A percentile compares a stretch with the other conserved stretches of the same genome.
Evolutionary conservation across 2,888 invertebrate genomes (phyloP).

Genomic region (Amiota communis): DNA sequence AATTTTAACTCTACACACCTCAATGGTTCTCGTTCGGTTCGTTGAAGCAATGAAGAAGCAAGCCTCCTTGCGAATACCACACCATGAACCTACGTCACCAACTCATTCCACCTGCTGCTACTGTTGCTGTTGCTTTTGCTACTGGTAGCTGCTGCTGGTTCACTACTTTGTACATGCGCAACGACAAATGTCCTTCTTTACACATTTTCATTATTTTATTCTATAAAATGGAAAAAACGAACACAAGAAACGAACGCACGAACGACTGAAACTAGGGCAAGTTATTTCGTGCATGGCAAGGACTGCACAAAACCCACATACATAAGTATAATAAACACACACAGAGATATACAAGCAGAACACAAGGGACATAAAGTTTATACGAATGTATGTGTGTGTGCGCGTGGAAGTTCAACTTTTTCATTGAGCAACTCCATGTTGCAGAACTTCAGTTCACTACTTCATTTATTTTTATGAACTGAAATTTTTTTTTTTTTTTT

Average conservation of each 20-base stretch:
- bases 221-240: slow-evolving; percentile 49
- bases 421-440: slow-evolving; percentile 57
- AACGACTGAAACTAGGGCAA: slow-evolving; percentile 54
- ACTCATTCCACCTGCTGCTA: slow-evolving; percentile 29
- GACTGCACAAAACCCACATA: slow-evolving; percentile 12
- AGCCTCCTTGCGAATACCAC: neutral
- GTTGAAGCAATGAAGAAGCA: no score
- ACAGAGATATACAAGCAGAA: neutral
- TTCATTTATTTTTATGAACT: slow-evolving; percentile 35
- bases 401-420: slow-evolving; percentile 50
- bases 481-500: no score
- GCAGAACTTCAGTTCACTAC: slow-evolving; percentile 41
- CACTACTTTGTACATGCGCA: slow-evolving; percentile 43
- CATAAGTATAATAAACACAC: neutral
- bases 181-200: slow-evolving; percentile 51
- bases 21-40: neutral
- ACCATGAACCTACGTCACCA: neutral
- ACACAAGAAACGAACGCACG: no score
- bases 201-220: slow-evolving; percentile 52
- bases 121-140: slow-evolving; percentile 32
- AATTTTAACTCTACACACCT: neutral
- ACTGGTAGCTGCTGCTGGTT: neutral
- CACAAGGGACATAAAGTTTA: neutral
- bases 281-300: slow-evolving; percentile 44
- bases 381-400: slow-evolving; percentile 9